Base-by-base conservation (phyloP, 1,140 invertebrate species). In the Platyscapa corneri region DNA sequence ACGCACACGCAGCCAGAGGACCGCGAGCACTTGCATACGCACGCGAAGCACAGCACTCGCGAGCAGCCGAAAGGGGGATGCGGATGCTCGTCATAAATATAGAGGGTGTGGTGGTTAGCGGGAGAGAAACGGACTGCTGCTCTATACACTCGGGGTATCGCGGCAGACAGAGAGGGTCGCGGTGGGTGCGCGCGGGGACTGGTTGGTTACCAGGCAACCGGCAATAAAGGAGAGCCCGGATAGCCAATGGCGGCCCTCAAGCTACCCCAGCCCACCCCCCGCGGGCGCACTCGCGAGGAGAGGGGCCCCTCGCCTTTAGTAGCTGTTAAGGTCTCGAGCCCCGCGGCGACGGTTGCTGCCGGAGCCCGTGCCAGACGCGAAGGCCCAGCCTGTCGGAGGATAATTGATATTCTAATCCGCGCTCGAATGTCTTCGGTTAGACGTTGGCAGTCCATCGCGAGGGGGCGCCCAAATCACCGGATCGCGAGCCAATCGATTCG, bases 221-320 rank as follows among this genome's bases (percentile, higher is more conserved):
- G 89, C 90, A 89, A 93, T 93, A 92, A 92, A 93, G 91, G 91
- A 90, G 90, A 90, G 86, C 90, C 89, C 20, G 60, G 77, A 92
- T 93, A 89, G 93, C 93, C 93, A 93, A 93, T 93, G 93, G 92
- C 91, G 91, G 91, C 88, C 86, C 90, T 93, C 91, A 90, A 91
- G 91, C 90, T 89, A 88, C 76, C 42, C 39, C 60, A 77, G 60
- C 56, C 74, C 74, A 18, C 42, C 83, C 16, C 34, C 37, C 46
- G 12, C 12, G 12, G 74, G 16, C 32, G 27, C 42, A 53, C 18
- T 53, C 8, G 49, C 49, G 49, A 53, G 1, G 7, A 18, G 12
- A n/a, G 75, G 60, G 49, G 53, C 76, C 34, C 90, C 90, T 91
- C 89, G 89, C 91, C 12, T 92, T 93, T 93, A 93, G 92, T 93